Base-by-base conservation (phyloP, 2,888 invertebrate species). In the Prionchulus punctatus region DNA sequence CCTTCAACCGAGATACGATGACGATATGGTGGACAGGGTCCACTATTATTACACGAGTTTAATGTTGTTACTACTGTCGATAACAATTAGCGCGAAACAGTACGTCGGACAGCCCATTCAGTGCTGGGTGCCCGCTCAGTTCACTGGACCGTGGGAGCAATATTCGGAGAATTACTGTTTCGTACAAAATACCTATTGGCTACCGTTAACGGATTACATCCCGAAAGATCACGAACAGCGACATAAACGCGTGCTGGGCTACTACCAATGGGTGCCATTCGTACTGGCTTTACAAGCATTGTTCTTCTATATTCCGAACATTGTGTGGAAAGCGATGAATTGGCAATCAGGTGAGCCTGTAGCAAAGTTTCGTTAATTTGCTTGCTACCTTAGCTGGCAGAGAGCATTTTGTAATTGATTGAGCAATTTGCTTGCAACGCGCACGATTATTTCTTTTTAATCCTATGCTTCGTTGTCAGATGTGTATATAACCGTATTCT, bases 71-170 rank as follows among this genome's bases (percentile, higher is more conserved):
- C 67, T 71, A 60, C 67, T 72, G 56, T 67, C 73, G 2, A 60
- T 75, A 53, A 71, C 72, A 30, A 71, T 76, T 54, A 73, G 73
- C 45, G 72, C 73, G 52, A 72, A 75, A 59, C 75, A 76, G 65
- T 75, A 75, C 62, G 72, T 74, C 45, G 75, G 75, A 7, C 70
- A 72, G 54, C 74, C 74, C 12, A 75, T 75, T 49, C 73, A 75
- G 61, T 75, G 75, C 62, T 75, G 64, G 64, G 60, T 57, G 58
- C 57, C 57, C 1, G 57, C 57, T 18, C 49, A 48, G 49, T 57
- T 56, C 50, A 54, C 59, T 59, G 63, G 65, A 1, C 67, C 68
- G 43, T 68, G 68, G 69, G 69, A 69, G 59, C 68, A 70, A 57
- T 69, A 69, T 59, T 61, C 62, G 27, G 69, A 69, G 59, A 70